Evolutionary conservation across 2,888 invertebrate species (phyloP).

Genomic region (Galerucella calmariensis): DNA sequence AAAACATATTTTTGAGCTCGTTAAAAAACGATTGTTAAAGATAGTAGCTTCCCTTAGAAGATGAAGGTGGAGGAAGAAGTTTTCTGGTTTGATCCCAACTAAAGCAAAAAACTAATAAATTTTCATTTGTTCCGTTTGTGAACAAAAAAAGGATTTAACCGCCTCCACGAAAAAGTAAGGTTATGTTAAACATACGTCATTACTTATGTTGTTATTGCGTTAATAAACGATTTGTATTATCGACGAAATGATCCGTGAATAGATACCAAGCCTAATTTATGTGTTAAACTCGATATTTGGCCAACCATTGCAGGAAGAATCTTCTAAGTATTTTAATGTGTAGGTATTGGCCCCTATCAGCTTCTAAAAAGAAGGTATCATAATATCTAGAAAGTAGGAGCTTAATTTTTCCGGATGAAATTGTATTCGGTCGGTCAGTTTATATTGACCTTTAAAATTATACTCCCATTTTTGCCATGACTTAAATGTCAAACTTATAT

Average conservation of each 20-base stretch:
- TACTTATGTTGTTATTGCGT: neutral
- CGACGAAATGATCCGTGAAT: neutral
- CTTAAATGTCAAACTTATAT: too few relatives aligned
- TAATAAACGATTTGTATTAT: neutral
- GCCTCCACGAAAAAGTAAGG: neutral
- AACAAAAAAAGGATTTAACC: neutral
- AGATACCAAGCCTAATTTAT: neutral
- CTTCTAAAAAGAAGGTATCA: too few relatives aligned
- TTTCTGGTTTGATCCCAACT: conserved; percentile 19
- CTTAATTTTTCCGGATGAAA: too few relatives aligned
- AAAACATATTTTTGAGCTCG: neutral
- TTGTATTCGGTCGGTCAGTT: too few relatives aligned
- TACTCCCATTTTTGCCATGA: too few relatives aligned
- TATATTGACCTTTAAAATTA: too few relatives aligned
- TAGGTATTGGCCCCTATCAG: neutral
- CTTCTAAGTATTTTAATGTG: neutral
- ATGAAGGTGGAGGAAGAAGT: neutral
- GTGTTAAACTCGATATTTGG: neutral
- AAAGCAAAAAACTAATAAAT: conserved; percentile 11
- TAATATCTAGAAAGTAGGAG: too few relatives aligned
- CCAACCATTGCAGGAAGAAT: neutral
- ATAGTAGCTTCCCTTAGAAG: neutral
- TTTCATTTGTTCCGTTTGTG: neutral
- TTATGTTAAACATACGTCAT: neutral
- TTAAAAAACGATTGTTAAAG: neutral